Evolutionary conservation across 2,113 vertebrate species (phyloP).

Genomic region (Martes martes): DNA sequence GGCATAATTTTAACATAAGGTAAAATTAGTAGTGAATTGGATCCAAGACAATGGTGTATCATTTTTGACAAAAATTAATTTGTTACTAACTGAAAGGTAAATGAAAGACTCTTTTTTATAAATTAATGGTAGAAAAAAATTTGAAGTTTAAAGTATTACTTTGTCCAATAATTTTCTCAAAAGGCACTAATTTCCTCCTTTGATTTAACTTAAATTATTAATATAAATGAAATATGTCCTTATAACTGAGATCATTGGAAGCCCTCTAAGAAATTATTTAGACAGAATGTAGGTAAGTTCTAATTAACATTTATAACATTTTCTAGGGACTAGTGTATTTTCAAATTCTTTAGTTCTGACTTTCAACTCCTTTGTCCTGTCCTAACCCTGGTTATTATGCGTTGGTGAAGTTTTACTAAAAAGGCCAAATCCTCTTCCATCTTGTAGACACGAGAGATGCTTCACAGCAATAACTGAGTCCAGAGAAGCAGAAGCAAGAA

Average conservation of each 20-base stretch:
- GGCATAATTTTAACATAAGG: background rate
- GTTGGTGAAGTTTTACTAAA: background rate
- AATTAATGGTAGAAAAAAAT: background rate
- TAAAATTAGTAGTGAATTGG: background rate
- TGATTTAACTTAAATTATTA: background rate
- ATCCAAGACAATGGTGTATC: background rate
- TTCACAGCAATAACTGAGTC: background rate
- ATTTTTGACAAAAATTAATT: background rate
- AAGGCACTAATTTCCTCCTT: background rate
- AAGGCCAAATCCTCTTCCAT: background rate
- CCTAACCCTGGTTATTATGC: background rate
- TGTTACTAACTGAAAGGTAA: background rate
- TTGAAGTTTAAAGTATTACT: background rate
- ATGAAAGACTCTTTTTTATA: background rate
- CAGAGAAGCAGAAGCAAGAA: background rate
- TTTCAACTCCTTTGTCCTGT: background rate
- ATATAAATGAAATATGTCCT: background rate
- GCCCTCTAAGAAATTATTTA: background rate
- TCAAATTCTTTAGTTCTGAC: background rate
- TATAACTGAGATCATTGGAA: background rate
- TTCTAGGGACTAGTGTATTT: background rate
- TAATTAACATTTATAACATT: background rate
- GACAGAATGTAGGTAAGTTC: background rate
- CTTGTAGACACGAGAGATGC: background rate
- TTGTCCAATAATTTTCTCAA: background rate